Conservation (phyloP, 1,140 invertebrate genomes). For the Drosophila paulistorum region DNA sequence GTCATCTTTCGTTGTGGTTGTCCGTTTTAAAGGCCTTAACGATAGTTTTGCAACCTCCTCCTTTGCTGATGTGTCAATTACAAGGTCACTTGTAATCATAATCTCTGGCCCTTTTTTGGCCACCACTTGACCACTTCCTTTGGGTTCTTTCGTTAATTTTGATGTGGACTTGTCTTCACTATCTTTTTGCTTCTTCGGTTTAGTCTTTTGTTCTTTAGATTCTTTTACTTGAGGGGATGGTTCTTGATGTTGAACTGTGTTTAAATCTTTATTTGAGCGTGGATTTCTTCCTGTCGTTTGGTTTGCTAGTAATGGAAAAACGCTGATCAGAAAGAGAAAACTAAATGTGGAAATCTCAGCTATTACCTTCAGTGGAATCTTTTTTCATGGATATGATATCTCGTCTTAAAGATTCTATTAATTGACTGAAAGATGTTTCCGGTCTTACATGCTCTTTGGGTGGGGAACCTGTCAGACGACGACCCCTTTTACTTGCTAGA, state of each 20-base stretch:
- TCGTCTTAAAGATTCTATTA: background rate
- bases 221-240: background rate
- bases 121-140: no score
- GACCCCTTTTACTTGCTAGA: slow-evolving; percentile 17
- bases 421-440: background rate
- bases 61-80: no score
- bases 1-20: no score
- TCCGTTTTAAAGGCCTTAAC: no score
- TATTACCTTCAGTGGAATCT: background rate
- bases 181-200: background rate
- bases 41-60: no score
- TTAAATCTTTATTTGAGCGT: background rate
- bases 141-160: no score
- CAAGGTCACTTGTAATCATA: no score
- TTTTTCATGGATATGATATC: background rate
- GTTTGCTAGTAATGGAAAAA: background rate
- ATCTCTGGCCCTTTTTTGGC: no score
- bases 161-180: no score
- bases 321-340: background rate
- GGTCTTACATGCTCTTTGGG: background rate
- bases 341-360: background rate
- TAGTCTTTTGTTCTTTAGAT: background rate
- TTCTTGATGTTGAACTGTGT: background rate
- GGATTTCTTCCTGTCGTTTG: background rate
- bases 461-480: slow-evolving; percentile 16